phyloP scores from a whole-genome alignment of 2,797 vertebrate species.

The Fundulus diaphanus region DNA sequence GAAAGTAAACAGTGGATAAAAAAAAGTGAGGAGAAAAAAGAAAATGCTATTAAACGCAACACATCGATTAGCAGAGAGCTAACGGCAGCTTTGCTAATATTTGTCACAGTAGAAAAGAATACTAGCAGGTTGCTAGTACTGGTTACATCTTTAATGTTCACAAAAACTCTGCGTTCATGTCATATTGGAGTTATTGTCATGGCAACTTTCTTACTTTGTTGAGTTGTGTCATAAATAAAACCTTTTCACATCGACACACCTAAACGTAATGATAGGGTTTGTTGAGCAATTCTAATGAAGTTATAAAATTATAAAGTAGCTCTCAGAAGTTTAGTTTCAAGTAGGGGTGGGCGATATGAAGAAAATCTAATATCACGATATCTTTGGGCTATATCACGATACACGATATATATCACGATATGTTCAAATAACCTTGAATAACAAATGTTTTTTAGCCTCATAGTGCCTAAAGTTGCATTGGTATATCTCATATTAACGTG shows the following conservation, averaged over 20 bases:
- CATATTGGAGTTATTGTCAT: slow-evolving; percentile 7
- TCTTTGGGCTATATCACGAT: no score
- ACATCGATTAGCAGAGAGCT: slow-evolving; percentile 27
- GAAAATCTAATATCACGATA: no score
- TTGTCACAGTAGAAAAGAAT: slow-evolving; percentile 71
- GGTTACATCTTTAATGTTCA: slow-evolving; percentile 32
- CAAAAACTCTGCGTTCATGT: slow-evolving; percentile 42
- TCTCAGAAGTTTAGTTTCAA: not conserved
- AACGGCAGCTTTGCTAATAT: slow-evolving; percentile 64
- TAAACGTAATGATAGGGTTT: not conserved
- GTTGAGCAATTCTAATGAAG: not conserved
- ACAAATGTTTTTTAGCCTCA: no score
- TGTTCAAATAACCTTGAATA: no score
- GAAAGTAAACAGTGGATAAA: not conserved
- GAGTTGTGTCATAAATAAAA: not conserved
- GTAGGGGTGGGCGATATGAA: no score
- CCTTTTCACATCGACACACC: not conserved
- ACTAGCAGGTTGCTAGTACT: slow-evolving; percentile 58
- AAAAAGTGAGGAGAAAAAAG: not conserved
- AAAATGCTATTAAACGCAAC: slow-evolving; percentile 13
- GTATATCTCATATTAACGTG: no score
- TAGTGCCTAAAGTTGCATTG: no score
- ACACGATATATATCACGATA: no score
- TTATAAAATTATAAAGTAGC: not conserved
- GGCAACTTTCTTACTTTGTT: not conserved